phyloP scores from a whole-genome alignment of 2,888 invertebrate genomes.

The Scaptomyza tumidula region DNA sequence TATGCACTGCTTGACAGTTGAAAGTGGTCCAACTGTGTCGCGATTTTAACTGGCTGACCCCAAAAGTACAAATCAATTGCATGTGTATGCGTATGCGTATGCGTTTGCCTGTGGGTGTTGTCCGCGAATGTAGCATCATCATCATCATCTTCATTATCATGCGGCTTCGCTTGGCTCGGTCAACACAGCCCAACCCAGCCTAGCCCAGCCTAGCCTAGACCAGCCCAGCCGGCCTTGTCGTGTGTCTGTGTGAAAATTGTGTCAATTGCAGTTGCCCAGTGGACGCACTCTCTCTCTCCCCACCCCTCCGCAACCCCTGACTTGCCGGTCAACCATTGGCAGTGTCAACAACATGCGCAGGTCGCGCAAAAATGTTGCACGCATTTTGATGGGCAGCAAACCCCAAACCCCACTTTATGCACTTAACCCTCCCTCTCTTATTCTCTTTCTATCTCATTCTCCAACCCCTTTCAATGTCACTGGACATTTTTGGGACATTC shows the following conservation, averaged over 20 bases:
- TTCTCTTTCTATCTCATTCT: background rate
- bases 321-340: constrained; percentile 33
- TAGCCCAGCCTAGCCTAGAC: constrained; percentile 7
- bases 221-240: constrained; percentile 64
- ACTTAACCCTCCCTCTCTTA: background rate
- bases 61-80: constrained; percentile 77
- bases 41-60: constrained; percentile 60
- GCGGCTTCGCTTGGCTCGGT: constrained; percentile 65
- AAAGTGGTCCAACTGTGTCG: constrained; percentile 25
- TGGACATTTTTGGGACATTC: constrained; percentile 14
- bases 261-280: constrained; percentile 72
- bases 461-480: constrained; percentile 16
- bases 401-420: background rate
- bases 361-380: constrained; percentile 65
- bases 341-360: constrained; percentile 76
- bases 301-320: background rate
- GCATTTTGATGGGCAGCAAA: constrained; percentile 33
- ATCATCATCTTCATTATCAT: constrained; percentile 26
- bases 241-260: constrained; percentile 69
- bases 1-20: constrained; percentile 1
- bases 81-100: constrained; percentile 35
- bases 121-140: constrained; percentile 31
- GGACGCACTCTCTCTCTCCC: constrained; percentile 16
- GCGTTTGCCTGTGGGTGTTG: constrained; percentile 30
- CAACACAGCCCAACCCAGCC: constrained; percentile 58